phyloP scores from a whole-genome alignment of 1,140 invertebrate genomes.

The Hirudo medicinalis region DNA sequence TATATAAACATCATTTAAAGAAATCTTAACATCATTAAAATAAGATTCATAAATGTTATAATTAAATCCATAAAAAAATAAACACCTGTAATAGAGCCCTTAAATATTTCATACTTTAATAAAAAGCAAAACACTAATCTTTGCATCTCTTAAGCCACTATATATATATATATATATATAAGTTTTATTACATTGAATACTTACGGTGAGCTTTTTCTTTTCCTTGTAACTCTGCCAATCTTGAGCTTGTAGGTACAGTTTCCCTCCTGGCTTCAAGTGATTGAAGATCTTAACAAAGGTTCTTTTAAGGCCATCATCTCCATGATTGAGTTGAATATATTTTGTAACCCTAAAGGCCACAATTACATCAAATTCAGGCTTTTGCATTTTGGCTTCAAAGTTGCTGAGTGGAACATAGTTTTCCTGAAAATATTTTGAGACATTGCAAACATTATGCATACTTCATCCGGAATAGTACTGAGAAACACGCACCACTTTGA shows the following conservation, averaged over 20 bases:
- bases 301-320: slow-evolving; percentile 82
- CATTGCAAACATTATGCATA: slow-evolving; percentile 25
- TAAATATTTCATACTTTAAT: not conserved
- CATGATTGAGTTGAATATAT: slow-evolving; percentile 91
- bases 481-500: not conserved
- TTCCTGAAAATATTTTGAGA: slow-evolving; percentile 52
- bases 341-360: slow-evolving; percentile 89
- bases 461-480: not conserved
- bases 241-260: slow-evolving; percentile 82
- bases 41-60: too few relatives aligned
- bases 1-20: not conserved
- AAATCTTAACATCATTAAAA: not conserved
- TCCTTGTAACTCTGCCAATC: slow-evolving; percentile 70
- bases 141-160: too few relatives aligned
- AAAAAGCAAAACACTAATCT: not conserved
- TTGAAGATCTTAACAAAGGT: slow-evolving; percentile 78
- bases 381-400: slow-evolving; percentile 58
- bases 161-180: too few relatives aligned
- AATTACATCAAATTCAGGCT: slow-evolving; percentile 83
- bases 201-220: slow-evolving; percentile 66
- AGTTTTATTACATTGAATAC: slow-evolving; percentile 41
- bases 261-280: slow-evolving; percentile 78
- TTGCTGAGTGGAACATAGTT: slow-evolving; percentile 87
- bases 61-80: not conserved
- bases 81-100: not conserved